These are phyloP conservation scores for Magallana angulata DNA, from an alignment of 1,140 invertebrate species.

Conservation along the genomic window DNA sequence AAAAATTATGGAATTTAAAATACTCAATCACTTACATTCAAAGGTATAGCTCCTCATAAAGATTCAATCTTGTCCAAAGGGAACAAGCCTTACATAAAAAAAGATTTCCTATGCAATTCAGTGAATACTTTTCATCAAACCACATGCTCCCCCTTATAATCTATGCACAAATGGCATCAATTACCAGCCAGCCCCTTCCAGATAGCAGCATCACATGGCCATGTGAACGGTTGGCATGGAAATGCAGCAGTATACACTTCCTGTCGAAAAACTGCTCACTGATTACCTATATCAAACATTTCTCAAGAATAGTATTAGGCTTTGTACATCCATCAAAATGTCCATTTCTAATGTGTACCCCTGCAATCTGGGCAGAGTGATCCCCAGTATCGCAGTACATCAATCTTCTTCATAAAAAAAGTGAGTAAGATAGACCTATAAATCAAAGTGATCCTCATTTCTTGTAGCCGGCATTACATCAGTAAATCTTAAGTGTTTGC, in stretches of 20 bases:
- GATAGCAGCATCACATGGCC: slow-evolving; percentile 19
- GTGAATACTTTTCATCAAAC: not conserved
- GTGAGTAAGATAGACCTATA: not conserved
- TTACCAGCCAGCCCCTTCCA: slow-evolving; percentile 14
- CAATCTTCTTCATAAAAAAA: slow-evolving; percentile 16
- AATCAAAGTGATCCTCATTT: not conserved
- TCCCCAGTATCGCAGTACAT: not conserved
- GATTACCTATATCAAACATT: not conserved
- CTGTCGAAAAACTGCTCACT: not conserved
- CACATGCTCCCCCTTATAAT: slow-evolving; percentile 32
- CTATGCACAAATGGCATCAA: slow-evolving; percentile 24
- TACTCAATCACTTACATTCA: not conserved
- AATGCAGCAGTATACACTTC: slow-evolving; percentile 13
- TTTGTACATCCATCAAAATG: not conserved
- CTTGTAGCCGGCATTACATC: slow-evolving; percentile 8
- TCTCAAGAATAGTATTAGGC: not conserved
- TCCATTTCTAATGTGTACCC: not conserved
- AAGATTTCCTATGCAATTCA: not conserved
- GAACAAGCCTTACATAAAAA: not conserved
- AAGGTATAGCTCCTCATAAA: not conserved
- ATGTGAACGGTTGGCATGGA: slow-evolving; percentile 34
- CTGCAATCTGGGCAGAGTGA: not conserved
- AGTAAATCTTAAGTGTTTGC: slow-evolving; percentile 12
- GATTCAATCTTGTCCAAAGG: not conserved
- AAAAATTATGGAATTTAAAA: not conserved